Evolutionary conservation across 1,140 invertebrate species (phyloP).

Genomic region (Procambarus clarkii): DNA sequence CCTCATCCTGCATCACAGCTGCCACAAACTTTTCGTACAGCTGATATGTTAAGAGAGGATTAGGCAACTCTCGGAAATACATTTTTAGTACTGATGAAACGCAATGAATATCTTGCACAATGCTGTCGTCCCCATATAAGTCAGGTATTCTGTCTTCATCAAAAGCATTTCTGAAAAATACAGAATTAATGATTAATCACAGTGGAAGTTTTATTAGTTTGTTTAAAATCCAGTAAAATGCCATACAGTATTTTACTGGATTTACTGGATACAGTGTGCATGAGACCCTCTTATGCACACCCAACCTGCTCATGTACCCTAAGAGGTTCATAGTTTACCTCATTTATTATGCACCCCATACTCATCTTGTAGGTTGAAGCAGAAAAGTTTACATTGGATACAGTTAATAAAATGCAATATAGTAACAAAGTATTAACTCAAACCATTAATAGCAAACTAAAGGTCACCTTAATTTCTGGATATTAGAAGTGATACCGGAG

Average conservation of each 20-base stretch:
- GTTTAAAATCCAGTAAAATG: too few species aligned
- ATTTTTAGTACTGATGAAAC: constrained; percentile 97
- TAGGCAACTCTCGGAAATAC: constrained; percentile 98
- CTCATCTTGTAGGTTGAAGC: too few species aligned
- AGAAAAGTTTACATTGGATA: too few species aligned
- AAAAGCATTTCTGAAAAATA: constrained; percentile 82
- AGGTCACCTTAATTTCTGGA: constrained; percentile 90
- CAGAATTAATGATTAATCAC: not conserved
- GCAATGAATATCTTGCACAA: constrained; percentile 92
- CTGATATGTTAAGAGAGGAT: constrained; percentile 98
- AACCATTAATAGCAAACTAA: not conserved
- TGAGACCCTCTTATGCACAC: too few species aligned
- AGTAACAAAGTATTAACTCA: not conserved
- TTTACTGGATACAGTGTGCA: too few species aligned
- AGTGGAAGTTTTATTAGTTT: too few species aligned
- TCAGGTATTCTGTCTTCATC: constrained; percentile 91
- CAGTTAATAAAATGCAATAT: too few species aligned
- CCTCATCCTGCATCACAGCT: constrained; percentile 86
- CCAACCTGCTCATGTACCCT: too few species aligned
- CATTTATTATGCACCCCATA: too few species aligned
- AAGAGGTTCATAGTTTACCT: too few species aligned
- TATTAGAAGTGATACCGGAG: constrained; percentile 96
- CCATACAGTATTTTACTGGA: too few species aligned
- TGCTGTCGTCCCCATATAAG: constrained; percentile 71
- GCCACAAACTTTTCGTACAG: constrained; percentile 95